Percentiles rank a stretch among this genome's conserved stretches.
phyloP scores from a whole-genome alignment of 2,113 vertebrate genomes.

The Actenoides hombroni region DNA sequence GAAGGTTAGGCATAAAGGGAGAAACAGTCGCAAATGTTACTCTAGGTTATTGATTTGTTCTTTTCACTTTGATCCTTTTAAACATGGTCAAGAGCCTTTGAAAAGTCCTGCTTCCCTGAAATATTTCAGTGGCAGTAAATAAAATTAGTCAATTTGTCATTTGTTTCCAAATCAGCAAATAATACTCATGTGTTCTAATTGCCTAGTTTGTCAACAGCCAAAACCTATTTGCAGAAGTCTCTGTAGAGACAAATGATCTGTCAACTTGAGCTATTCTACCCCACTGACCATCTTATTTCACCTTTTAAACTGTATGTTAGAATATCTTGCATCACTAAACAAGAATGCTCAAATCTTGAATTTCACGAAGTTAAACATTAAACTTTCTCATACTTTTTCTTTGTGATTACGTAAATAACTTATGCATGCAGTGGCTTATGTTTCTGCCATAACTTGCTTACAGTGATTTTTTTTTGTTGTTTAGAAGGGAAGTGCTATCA shows the following conservation, averaged over 20 bases:
- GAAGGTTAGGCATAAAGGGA: conserved; percentile 77
- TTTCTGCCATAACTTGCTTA: not conserved
- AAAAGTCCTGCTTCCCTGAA: not conserved
- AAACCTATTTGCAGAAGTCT: conserved; percentile 12
- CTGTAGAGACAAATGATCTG: not conserved
- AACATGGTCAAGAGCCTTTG: not conserved
- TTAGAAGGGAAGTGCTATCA: not conserved
- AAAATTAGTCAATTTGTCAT: conserved; percentile 29
- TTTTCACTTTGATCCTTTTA: conserved; percentile 20
- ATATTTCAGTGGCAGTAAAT: conserved; percentile 51
- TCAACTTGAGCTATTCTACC: not conserved
- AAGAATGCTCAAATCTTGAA: not conserved
- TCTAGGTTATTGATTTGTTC: not conserved
- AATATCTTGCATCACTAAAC: not conserved
- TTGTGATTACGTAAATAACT: not conserved
- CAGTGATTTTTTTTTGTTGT: not conserved
- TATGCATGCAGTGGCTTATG: not conserved
- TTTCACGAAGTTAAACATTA: not conserved
- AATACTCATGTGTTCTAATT: conserved; percentile 17
- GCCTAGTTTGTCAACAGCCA: conserved; percentile 43
- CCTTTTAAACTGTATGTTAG: not conserved
- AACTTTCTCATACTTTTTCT: not conserved
- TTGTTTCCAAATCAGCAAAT: conserved; percentile 43
- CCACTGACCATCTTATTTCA: not conserved
- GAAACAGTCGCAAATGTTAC: not conserved